Evolutionary conservation across 1,140 invertebrate genomes (phyloP), one percentile per base, ranked within the genome.

Genomic region (Heliconius hermathena): DNA sequence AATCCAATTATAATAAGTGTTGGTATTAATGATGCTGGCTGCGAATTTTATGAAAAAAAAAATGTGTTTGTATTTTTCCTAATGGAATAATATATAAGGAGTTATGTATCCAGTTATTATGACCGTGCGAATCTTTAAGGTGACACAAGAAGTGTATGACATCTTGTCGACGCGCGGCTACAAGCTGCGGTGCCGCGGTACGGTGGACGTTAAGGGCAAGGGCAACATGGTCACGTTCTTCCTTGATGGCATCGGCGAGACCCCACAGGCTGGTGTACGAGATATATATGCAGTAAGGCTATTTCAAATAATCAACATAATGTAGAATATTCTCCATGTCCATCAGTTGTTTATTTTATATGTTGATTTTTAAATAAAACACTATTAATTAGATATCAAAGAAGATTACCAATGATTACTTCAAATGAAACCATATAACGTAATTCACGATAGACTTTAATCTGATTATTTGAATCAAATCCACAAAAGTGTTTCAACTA

Each of bases 211-310:
- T 3, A 99, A 99, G 93, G 98, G 98, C 29, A 99, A 99, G 94
- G 98, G 98, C 1, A 97, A 98, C 70, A 99, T 99, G 98, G 96
- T 97, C n/a, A 99, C 98, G 0, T 99, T 98, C 93, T 98, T 99
- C 90, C 95, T 98, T 71, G 97, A 97, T 75, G 97, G 96, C 6
- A 91, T 92, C n/a, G 92, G 91, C 6, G 90, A 91, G n/a, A 83
- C 84, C 8, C 71, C 81, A 1, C 22, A 72, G 2, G 74, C 80
- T 1, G 83, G 33, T 38, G 49, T 73, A 13, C 46, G n/a, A 2
- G 90, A 93, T 73, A 84, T 90, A n/a, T 93, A 93, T 83, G 79
- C 71, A 3, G 91, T 91, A 72, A 88, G 91, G 86, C 2, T 22
- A 9, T n/a, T 57, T 22, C 11, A 57, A 57, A 57, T 20, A 18